Conservation (phyloP, 2,888 invertebrate genomes). For the Diarsia brunnea region DNA sequence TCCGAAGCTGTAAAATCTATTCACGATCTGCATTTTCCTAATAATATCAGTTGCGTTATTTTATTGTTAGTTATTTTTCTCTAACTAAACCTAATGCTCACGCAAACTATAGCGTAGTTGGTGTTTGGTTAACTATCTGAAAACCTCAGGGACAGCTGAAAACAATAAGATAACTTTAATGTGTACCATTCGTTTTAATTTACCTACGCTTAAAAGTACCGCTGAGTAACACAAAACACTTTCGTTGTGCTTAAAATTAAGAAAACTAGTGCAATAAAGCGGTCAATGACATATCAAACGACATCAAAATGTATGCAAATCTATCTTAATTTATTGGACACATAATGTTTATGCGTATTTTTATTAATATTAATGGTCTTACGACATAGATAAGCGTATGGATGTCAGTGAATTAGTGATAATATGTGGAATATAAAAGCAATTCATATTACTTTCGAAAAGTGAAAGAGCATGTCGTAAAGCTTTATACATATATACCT, state of each 20-base stretch:
- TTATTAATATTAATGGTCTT: conserved; percentile 36
- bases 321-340: conserved; percentile 45
- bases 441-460: conserved; percentile 56
- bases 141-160: conserved; percentile 28
- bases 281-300: conserved; percentile 52
- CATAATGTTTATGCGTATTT: conserved; percentile 37
- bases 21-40: conserved; percentile 24
- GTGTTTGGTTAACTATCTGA: neutral
- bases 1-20: conserved; percentile 50
- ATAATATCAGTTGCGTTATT: neutral
- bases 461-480: conserved; percentile 58
- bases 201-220: conserved; percentile 17
- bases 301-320: conserved; percentile 54
- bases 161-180: conserved; percentile 13
- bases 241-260: conserved; percentile 41
- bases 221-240: conserved; percentile 40
- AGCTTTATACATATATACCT: conserved; percentile 15
- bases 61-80: neutral
- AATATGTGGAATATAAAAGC: conserved; percentile 45
- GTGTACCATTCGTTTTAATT: conserved; percentile 20
- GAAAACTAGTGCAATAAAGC: conserved; percentile 59
- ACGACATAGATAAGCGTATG: conserved; percentile 22
- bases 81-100: neutral
- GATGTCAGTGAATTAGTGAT: conserved; percentile 19
- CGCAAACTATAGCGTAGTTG: neutral